phyloP scores from a whole-genome alignment of 2,797 vertebrate genomes.

The Tympanoctomys barrerae region DNA sequence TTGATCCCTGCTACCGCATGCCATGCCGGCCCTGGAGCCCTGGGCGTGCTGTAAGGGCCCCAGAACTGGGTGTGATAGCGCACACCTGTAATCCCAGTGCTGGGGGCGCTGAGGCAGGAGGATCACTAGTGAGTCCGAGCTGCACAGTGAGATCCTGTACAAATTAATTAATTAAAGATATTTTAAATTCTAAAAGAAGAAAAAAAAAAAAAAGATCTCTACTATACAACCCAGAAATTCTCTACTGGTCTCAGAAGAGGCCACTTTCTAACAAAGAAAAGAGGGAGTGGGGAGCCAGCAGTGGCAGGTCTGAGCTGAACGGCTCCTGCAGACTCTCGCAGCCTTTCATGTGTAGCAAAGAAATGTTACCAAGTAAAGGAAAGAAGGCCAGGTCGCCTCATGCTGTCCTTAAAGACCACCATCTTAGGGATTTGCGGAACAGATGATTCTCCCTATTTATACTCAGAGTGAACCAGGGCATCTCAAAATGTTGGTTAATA shows the following conservation, averaged over 20 bases:
- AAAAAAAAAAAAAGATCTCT: neutral
- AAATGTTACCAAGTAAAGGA: neutral
- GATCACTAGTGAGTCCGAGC: no score
- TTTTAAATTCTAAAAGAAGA: no score
- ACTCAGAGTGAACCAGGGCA: neutral
- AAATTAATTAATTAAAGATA: no score
- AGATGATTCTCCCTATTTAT: neutral
- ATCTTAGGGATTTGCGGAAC: neutral
- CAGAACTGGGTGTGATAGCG: no score
- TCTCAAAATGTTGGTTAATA: neutral
- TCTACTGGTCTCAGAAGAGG: constrained; percentile 2
- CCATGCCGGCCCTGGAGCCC: no score
- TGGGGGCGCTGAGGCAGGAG: no score
- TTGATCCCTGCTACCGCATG: no score
- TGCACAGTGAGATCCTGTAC: no score
- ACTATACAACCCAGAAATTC: neutral
- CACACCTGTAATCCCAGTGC: no score
- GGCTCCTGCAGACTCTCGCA: neutral
- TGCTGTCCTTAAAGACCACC: neutral
- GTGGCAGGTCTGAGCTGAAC: neutral
- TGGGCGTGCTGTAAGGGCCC: no score
- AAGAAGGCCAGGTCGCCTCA: neutral
- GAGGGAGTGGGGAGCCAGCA: neutral
- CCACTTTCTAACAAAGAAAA: neutral
- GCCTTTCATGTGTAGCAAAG: neutral